Conservation (phyloP, 2,797 vertebrate genomes). For the Artibeus jamaicensis region DNA sequence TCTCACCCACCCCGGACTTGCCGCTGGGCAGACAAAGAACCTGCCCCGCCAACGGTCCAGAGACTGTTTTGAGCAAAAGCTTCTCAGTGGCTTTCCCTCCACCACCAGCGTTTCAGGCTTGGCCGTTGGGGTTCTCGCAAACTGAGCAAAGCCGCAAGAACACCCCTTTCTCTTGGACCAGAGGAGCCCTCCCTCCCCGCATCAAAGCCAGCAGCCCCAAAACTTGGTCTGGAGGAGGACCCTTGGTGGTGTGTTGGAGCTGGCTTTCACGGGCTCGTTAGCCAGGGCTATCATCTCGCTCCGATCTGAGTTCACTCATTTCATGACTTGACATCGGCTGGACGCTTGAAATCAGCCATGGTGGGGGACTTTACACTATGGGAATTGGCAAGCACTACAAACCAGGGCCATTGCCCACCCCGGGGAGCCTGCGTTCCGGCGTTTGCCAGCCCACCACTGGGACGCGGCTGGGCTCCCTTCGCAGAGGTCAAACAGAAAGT, state of each 20-base stretch:
- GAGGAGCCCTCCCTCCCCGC: neutral
- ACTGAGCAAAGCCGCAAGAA: slow-evolving; percentile 7
- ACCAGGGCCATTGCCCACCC: neutral
- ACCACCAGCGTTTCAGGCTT: neutral
- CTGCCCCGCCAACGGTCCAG: slow-evolving; percentile 30
- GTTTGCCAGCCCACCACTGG: neutral
- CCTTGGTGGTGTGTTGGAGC: neutral
- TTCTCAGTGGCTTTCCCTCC: neutral
- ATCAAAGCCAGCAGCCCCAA: neutral
- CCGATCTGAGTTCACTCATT: neutral
- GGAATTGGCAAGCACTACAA: neutral
- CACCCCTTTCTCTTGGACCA: neutral
- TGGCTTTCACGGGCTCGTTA: neutral
- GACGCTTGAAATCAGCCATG: neutral
- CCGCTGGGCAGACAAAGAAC: neutral
- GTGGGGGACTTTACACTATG: neutral
- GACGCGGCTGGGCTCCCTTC: neutral
- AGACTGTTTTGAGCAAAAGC: slow-evolving; percentile 46
- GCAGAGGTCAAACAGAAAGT: neutral
- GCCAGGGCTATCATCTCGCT: neutral
- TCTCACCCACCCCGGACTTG: neutral
- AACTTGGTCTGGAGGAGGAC: neutral
- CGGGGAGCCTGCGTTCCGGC: neutral
- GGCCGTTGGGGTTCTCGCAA: slow-evolving; percentile 13
- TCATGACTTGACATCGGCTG: neutral